Evolutionary conservation across 2,888 invertebrate genomes (phyloP), one percentile per base, ranked within the genome.

Genomic region (Plagiodera versicolora): DNA sequence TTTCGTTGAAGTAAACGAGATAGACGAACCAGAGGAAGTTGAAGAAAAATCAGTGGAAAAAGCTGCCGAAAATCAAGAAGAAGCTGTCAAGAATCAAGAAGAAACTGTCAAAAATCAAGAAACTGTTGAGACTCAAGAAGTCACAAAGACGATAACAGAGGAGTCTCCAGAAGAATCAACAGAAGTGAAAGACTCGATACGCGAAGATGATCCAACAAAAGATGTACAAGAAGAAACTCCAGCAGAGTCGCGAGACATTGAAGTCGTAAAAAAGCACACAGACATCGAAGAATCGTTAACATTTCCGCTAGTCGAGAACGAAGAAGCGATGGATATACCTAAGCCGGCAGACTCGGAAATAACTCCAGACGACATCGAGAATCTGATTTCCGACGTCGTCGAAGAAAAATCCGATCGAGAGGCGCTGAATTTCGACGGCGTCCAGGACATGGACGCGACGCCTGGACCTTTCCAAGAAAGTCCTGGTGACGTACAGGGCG

Each of bases 281-380:
- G 60, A 35, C 32, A 14, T 30, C n/a, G 54, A 55, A 19, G 47
- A 56, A 14, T 18, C 17, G 19, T 14, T 28, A 14, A 53, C n/a
- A 10, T n/a, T 18, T 19, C 8, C 14, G 17, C 28, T 46, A 47
- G 47, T 44, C 6, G 39, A 55, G 9, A 45, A 48, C n/a, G 53
- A 59, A 6, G 57, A 56, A 35, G 45, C 45, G 11, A 14, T 47
- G 14, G 47, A 59, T n/a, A 55, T 50, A 24, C 18, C 35, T 17
- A 53, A 64, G 28, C 17, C 28, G 5, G 17, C 18, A 14, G 30
- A n/a, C n/a, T n/a, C 39, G 2, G 63, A 63, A 11, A 60, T 67
- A 18, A 65, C 67, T 8, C 56, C 63, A 1, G 67, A 65, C n/a
- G 63, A 67, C 32, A 64, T 67, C 16, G 62, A 64, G 48, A 61